Percentiles rank a stretch among this genome's conserved stretches.
Evolutionary conservation across 2,113 vertebrate genomes (phyloP).

Genomic region (Shinisaurus crocodilurus): DNA sequence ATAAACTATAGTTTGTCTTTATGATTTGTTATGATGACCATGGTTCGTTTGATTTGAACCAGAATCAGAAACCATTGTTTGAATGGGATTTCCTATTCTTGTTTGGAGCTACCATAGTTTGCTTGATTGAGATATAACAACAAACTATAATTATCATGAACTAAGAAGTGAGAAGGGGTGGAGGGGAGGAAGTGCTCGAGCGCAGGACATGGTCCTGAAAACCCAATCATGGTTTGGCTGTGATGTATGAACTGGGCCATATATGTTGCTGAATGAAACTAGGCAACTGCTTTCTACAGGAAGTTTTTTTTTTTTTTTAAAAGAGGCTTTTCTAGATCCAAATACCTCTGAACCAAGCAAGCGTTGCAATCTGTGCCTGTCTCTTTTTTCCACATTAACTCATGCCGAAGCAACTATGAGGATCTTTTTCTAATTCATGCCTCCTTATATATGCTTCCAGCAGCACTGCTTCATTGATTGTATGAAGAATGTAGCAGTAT

Average conservation of each 20-base stretch:
- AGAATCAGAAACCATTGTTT: background rate
- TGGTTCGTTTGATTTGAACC: background rate
- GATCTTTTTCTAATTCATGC: background rate
- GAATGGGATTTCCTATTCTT: background rate
- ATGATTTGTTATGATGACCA: background rate
- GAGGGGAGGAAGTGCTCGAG: background rate
- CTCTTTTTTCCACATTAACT: background rate
- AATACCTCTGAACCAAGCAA: background rate
- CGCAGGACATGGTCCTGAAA: background rate
- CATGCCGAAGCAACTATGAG: background rate
- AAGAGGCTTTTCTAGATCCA: no score
- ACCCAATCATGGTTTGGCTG: background rate
- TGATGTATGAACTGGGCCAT: background rate
- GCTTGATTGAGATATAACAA: background rate
- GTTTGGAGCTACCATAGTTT: background rate
- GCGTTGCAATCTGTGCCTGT: background rate
- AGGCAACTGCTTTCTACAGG: background rate
- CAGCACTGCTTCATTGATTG: background rate
- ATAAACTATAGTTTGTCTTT: background rate
- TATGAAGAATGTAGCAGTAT: background rate
- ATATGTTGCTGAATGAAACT: background rate
- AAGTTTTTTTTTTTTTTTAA: no score
- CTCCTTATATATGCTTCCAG: background rate
- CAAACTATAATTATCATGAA: background rate
- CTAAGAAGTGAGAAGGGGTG: background rate